Evolutionary conservation across 2,888 invertebrate species (phyloP).

Genomic region (Spisula solida): DNA sequence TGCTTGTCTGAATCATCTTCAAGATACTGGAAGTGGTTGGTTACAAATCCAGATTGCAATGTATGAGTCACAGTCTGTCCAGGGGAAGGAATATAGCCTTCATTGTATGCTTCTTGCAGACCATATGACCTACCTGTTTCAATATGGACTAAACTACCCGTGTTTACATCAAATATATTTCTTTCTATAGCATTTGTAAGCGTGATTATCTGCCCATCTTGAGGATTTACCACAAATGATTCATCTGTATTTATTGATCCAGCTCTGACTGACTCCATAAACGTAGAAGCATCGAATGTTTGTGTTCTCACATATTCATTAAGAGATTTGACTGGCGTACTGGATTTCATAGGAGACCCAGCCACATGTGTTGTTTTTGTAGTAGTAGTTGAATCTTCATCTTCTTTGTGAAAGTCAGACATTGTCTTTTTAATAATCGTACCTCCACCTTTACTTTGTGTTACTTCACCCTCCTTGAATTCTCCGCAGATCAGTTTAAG

Average conservation of each 20-base stretch:
- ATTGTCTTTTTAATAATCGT: constrained; percentile 33
- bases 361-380: constrained; percentile 45
- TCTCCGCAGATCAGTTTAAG: constrained; percentile 70
- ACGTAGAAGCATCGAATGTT: constrained; percentile 74
- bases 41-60: constrained; percentile 66
- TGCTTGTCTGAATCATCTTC: constrained; percentile 55
- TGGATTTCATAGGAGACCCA: constrained; percentile 31
- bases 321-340: constrained; percentile 45
- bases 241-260: constrained; percentile 87
- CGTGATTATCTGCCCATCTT: constrained; percentile 92
- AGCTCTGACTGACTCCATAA: constrained; percentile 88
- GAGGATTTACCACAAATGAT: constrained; percentile 87
- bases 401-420: constrained; percentile 49
- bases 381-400: constrained; percentile 46
- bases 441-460: constrained; percentile 15
- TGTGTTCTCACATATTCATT: constrained; percentile 60
- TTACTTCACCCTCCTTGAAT: constrained; percentile 51
- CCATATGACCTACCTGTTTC: constrained; percentile 92
- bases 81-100: constrained; percentile 84
- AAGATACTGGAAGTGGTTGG: constrained; percentile 66
- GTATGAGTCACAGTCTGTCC: constrained; percentile 68
- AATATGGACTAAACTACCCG: constrained; percentile 90
- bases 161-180: constrained; percentile 95
- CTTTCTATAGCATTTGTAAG: constrained; percentile 96
- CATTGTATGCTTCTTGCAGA: constrained; percentile 92